A percentile compares a stretch with the other conserved stretches of the same genome.
Evolutionary conservation across 2,797 vertebrate genomes (phyloP).

Genomic region (Manis pentadactyla): DNA sequence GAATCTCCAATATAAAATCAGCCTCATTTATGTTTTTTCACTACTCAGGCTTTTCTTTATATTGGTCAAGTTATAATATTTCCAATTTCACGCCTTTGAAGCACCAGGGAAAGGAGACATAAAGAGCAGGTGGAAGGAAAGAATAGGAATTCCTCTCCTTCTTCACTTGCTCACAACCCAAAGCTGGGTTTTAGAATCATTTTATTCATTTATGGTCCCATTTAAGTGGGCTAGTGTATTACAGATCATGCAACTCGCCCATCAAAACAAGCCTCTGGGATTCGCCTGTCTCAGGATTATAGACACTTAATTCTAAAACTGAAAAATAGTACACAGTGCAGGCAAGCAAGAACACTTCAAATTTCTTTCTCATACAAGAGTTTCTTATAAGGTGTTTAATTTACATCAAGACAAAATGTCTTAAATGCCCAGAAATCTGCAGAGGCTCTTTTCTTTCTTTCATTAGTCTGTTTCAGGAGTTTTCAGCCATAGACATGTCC

Average conservation of each 20-base stretch:
- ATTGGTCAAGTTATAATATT: neutral
- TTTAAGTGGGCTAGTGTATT: neutral
- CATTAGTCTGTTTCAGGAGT: neutral
- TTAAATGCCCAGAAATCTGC: neutral
- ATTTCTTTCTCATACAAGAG: neutral
- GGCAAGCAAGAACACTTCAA: neutral
- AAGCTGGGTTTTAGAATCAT: neutral
- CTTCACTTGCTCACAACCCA: neutral
- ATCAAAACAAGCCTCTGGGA: neutral
- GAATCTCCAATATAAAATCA: neutral
- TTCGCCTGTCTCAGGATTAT: neutral
- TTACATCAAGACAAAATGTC: neutral
- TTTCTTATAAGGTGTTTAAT: neutral
- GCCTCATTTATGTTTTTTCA: neutral
- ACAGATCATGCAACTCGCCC: neutral
- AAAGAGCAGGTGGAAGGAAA: neutral
- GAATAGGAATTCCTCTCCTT: neutral
- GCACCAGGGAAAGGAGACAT: neutral
- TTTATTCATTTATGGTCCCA: neutral
- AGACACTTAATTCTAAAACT: slow-evolving; percentile 3
- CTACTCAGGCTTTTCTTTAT: neutral
- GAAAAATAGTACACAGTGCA: neutral
- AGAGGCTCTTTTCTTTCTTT: neutral
- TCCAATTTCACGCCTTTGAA: neutral
- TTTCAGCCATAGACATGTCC: neutral